These are phyloP conservation scores for Montipora sp. DNA, from an alignment of 64 coral and sea anemone genomes.

Conservation along the genomic window DNA sequence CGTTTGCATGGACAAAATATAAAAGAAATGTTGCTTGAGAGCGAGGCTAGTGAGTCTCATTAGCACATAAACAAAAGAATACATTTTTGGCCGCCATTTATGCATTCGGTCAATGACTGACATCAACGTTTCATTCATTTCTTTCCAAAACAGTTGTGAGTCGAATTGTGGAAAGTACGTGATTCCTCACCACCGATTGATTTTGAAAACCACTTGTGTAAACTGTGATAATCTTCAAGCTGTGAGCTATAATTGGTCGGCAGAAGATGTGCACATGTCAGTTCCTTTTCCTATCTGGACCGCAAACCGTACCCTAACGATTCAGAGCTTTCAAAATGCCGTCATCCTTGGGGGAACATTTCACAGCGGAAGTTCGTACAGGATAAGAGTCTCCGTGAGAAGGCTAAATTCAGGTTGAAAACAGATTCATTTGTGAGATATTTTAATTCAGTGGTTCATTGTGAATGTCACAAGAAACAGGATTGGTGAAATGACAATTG, in stretches of 20 bases:
- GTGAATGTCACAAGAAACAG: neutral
- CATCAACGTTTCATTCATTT: neutral
- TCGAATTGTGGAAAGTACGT: slow-evolving; percentile 30
- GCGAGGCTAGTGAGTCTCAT: too few species aligned
- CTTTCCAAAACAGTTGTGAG: slow-evolving; percentile 3
- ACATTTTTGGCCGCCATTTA: too few species aligned
- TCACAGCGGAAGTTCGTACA: slow-evolving; percentile 1
- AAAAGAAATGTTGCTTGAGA: too few species aligned
- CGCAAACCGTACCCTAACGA: neutral
- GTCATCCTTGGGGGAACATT: slow-evolving; percentile 17
- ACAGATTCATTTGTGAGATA: neutral
- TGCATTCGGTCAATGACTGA: too few species aligned
- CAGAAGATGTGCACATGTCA: neutral
- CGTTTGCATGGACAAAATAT: too few species aligned
- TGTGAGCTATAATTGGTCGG: slow-evolving; percentile 4
- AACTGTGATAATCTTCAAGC: neutral
- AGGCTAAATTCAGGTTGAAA: slow-evolving; percentile 8
- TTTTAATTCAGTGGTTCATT: neutral
- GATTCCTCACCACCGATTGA: slow-evolving; percentile 11
- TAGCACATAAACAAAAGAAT: too few species aligned
- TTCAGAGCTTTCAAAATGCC: neutral
- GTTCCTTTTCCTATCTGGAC: neutral
- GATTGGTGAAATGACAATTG: neutral
- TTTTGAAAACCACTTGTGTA: neutral
- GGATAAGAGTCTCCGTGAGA: neutral